Base-by-base conservation (phyloP, 2,113 vertebrate species). In the Cinclus cinclus region DNA sequence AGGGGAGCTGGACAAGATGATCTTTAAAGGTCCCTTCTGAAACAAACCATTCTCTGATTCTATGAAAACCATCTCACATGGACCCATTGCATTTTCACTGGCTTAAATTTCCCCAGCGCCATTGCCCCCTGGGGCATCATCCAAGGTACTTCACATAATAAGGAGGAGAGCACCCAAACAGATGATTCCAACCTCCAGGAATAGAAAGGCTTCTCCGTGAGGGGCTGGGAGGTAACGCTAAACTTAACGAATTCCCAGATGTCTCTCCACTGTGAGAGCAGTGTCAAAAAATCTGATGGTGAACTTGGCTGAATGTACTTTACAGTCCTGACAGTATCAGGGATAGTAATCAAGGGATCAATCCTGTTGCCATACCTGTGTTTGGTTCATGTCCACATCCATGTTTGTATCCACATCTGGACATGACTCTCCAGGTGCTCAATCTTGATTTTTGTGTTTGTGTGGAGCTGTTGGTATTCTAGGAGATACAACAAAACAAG, bases 341-440 rank as follows among this genome's bases (percentile, higher is more conserved):
- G 37, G 20, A 28, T 19, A 56, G 39, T 19, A 56, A 63, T 19
- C 39, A 83, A 71, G 33, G 37, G 18, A 50, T 23, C 5, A n/a
- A 0, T 42, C 80, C 42, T 50, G 10, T 82, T 70, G 42, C 74
- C 3, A 2, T 27, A 58, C 2, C 33, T 3, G 0, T 37, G 35
- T 78, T 81, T 67, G 8, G 19, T 49, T 75, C 25, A 47, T 41
- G 28, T 53, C 53, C n/a, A 21, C 17, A 31, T 33, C 50, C 31
- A 11, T 44, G 31, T 64, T 41, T 11, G 17, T 20, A 33, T 67
- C n/a, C 30, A 15, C 62, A n/a, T 64, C 44, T 60, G 55, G 39
- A 75, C 8, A 28, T 15, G 42, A 74, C 37, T 50, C 27, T 37
- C 31, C 28, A 73, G 35, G 21, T 53, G 37, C 49, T 73, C 30